Evolutionary conservation across 2,113 vertebrate species (phyloP).

Genomic region (Vicugna pacos): DNA sequence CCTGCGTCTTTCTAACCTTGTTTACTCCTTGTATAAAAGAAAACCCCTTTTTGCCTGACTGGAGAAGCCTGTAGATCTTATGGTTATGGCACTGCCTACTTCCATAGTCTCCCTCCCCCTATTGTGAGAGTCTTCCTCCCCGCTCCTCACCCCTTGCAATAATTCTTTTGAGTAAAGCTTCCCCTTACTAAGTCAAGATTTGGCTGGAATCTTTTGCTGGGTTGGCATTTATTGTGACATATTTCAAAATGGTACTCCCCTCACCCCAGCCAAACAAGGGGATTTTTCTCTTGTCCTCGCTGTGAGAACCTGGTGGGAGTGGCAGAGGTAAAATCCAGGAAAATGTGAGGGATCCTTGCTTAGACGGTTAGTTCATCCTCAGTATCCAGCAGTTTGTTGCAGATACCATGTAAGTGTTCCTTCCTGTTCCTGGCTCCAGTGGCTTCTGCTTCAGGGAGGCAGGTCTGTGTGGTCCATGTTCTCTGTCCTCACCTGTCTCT

Average conservation of each 20-base stretch:
- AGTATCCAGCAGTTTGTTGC: not conserved
- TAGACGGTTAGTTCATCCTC: not conserved
- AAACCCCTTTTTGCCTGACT: not conserved
- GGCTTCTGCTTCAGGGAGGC: not conserved
- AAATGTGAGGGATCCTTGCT: not conserved
- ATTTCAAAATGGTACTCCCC: not conserved
- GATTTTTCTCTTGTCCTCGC: not conserved
- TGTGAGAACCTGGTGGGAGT: not conserved
- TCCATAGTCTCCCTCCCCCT: not conserved
- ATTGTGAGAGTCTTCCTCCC: not conserved
- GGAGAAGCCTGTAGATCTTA: not conserved
- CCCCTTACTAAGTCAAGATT: not conserved
- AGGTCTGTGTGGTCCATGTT: not conserved
- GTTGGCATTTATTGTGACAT: not conserved
- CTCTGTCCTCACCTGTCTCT: not conserved
- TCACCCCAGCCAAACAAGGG: not conserved
- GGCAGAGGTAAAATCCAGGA: not conserved
- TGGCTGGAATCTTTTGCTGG: not conserved
- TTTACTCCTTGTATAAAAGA: not conserved
- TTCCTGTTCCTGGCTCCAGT: not conserved
- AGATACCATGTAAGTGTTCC: not conserved
- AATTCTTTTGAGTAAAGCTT: not conserved
- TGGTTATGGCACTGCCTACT: too few species aligned
- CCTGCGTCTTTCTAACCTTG: not conserved
- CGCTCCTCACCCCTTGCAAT: not conserved